Conservation (phyloP, 2,888 invertebrate genomes). For the Coelinius sp. region DNA sequence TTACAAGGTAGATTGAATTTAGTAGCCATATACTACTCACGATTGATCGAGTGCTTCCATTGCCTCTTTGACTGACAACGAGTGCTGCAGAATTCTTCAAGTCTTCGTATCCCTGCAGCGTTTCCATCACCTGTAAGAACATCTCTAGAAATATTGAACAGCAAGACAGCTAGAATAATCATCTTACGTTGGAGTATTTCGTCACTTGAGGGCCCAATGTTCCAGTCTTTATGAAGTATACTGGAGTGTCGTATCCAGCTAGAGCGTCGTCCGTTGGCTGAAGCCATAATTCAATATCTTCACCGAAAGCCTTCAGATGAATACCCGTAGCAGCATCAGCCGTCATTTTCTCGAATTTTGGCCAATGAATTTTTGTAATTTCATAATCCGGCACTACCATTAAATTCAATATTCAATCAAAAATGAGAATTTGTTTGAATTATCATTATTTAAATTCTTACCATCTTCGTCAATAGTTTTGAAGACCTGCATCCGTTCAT, state of each 20-base stretch:
- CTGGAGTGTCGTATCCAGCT: conserved; percentile 28
- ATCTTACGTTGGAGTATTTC: not conserved
- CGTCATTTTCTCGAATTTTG: conserved; percentile 28
- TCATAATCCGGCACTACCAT: conserved; percentile 40
- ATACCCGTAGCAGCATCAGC: not conserved
- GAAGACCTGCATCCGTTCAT: conserved; percentile 14
- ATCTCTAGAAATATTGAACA: not conserved
- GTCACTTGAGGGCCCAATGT: not conserved
- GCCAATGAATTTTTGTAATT: conserved; percentile 31
- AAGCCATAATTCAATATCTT: conserved; percentile 39
- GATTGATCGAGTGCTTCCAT: not conserved
- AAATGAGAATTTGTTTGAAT: not conserved
- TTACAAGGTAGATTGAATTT: not conserved
- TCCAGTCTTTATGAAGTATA: conserved; percentile 26
- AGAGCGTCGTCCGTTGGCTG: conserved; percentile 36
- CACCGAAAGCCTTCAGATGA: conserved; percentile 36
- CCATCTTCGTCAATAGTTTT: conserved; percentile 20
- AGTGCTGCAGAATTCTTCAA: not conserved
- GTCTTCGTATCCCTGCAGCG: not conserved
- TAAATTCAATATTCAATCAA: not conserved
- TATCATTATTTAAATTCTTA: not conserved
- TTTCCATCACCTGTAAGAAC: not conserved
- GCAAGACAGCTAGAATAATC: not conserved
- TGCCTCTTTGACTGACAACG: not conserved
- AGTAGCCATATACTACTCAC: not conserved